Evolutionary conservation across 2,113 vertebrate species (phyloP).

Genomic region (Chloebia gouldiae): DNA sequence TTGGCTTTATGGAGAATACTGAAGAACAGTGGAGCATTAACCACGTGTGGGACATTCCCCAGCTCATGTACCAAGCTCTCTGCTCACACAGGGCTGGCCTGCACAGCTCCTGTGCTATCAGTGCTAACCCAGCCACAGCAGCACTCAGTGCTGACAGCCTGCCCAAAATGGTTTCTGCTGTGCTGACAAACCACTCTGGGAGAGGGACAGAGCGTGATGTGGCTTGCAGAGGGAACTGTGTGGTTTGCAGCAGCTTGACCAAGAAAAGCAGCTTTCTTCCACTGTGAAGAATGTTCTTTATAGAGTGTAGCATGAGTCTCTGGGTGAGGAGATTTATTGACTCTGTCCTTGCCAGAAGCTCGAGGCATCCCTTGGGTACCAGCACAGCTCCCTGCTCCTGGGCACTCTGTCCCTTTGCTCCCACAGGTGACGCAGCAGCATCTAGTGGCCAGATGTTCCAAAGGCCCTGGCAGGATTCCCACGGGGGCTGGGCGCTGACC

Average conservation of each 20-base stretch:
- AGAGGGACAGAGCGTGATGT: not conserved
- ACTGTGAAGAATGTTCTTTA: not conserved
- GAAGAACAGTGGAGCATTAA: not conserved
- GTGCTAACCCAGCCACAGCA: not conserved
- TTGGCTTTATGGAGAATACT: not conserved
- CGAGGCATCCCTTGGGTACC: not conserved
- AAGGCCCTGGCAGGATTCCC: not conserved
- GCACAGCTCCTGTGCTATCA: not conserved
- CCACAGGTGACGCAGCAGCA: not conserved
- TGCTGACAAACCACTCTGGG: not conserved
- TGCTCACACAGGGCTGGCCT: not conserved
- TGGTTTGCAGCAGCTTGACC: not conserved
- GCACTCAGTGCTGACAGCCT: not conserved
- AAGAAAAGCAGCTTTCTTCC: not conserved
- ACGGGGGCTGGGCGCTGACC: not conserved
- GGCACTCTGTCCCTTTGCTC: not conserved
- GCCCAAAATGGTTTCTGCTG: accelerated
- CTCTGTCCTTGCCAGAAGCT: not conserved
- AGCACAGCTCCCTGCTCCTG: not conserved
- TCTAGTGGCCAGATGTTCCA: not conserved
- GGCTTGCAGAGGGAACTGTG: not conserved
- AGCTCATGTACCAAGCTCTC: accelerated
- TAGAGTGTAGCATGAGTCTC: not conserved
- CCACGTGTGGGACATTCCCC: not conserved
- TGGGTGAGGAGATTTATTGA: not conserved